Evolutionary conservation across 2,888 invertebrate genomes (phyloP).

Genomic region (Athalia cordata): DNA sequence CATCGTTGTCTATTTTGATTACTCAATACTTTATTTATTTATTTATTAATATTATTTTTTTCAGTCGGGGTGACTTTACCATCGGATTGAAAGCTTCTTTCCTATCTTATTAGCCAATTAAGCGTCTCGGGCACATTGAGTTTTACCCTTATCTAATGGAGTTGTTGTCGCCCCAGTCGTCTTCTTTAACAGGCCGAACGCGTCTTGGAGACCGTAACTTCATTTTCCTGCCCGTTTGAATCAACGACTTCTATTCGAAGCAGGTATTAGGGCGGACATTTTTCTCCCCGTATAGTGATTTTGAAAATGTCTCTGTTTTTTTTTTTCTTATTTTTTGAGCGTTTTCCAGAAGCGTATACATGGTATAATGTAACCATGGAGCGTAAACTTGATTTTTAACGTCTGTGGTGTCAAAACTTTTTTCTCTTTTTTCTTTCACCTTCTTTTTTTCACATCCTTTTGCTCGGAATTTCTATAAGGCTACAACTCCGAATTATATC

Average conservation of each 20-base stretch:
- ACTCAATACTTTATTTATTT: too few species aligned
- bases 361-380: too few species aligned
- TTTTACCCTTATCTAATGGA: conserved; percentile 30
- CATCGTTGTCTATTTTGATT: too few species aligned
- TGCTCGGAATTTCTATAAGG: too few species aligned
- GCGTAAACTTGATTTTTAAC: too few species aligned
- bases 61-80: neutral
- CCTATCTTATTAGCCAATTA: conserved; percentile 32
- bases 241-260: conserved; percentile 25
- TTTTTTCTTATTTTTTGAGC: neutral
- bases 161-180: conserved; percentile 40
- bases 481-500: too few species aligned
- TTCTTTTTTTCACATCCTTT: too few species aligned
- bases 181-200: conserved; percentile 32
- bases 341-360: too few species aligned
- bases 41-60: too few species aligned
- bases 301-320: neutral
- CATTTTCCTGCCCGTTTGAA: conserved; percentile 19
- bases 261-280: neutral
- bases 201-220: conserved; percentile 16
- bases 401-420: too few species aligned
- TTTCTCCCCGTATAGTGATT: neutral
- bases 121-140: conserved; percentile 20
- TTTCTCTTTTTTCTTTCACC: too few species aligned
- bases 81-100: conserved; percentile 20